Percentiles rank a stretch among this genome's conserved stretches.
Evolutionary conservation across 2,113 vertebrate species (phyloP).

Genomic region (Pachycephala philippinensis): DNA sequence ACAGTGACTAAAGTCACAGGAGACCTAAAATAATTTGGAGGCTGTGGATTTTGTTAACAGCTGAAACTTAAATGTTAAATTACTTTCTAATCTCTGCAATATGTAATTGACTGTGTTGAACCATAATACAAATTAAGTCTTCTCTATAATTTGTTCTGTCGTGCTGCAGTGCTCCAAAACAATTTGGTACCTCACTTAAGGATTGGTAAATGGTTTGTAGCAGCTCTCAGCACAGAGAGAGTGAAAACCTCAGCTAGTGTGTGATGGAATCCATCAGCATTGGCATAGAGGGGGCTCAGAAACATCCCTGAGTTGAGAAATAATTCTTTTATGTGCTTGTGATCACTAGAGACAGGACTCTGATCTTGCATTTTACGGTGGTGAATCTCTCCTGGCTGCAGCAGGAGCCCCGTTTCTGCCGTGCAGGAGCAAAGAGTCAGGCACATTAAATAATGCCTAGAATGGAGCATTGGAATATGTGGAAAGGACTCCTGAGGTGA

Average conservation of each 20-base stretch:
- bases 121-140: slow-evolving; percentile 71
- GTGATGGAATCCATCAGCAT: neutral
- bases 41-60: slow-evolving; percentile 58
- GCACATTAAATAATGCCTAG: neutral
- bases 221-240: slow-evolving; percentile 16
- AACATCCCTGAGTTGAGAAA: neutral
- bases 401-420: neutral
- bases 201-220: slow-evolving; percentile 62
- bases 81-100: slow-evolving; percentile 71
- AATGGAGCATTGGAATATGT: neutral
- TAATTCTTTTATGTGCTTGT: neutral
- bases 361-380: neutral
- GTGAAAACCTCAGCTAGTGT: neutral
- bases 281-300: neutral
- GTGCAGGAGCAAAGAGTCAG: neutral
- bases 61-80: slow-evolving; percentile 65
- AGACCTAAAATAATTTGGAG: slow-evolving; percentile 39
- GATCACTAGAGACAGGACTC: neutral
- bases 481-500: neutral
- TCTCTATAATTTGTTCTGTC: slow-evolving; percentile 71
- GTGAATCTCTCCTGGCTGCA: neutral
- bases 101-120: slow-evolving; percentile 76
- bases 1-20: neutral
- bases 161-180: slow-evolving; percentile 63
- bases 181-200: slow-evolving; percentile 72